Base-by-base conservation (phyloP, 1,140 invertebrate species). In the honey bee (Apis mellifera) region DNA sequence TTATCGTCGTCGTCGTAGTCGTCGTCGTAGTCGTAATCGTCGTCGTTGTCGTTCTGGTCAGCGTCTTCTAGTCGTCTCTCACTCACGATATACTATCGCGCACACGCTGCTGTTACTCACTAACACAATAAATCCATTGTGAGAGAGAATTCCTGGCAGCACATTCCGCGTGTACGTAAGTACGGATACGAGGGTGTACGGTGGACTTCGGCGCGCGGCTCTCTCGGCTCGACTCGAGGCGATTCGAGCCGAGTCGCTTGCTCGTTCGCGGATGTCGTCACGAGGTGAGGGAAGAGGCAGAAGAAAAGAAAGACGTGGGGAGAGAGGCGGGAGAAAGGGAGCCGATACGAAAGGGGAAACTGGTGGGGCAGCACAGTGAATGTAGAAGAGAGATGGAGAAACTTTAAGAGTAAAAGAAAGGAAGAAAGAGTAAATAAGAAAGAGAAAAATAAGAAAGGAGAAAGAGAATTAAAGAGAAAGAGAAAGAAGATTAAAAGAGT, bases 101-200 rank as follows among this genome's bases (percentile, higher is more conserved):
- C 79, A 48, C 86, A 54, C 87, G 81, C 70, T 26, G 83, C 86
- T 80, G 55, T 69, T 57, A 78, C 89, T 92, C 91, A 92, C 92
- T 86, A 91, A 92, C 90, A 93, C 92, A 89, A 91, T 89, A 90
- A 88, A 90, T 89, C 91, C 91, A 93, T 93, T 93, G 92, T 93
- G 90, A 90, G 90, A 66, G 91, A 91, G 90, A 90, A 89, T 92
- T 92, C 90, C 90, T 90, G 88, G 86, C 90, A 86, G 90, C 89
- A 86, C 90, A 90, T 90, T 89, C 90, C 88, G 89, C 85, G 85
- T 83, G 84, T 84, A 86, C 87, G 86, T 85, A 82, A 89, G 82
- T 76, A 87, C 74, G 84, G 55, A 83, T 69, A 79, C 85, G 77
- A 89, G 84, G 83, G 86, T 88, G 87, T 86, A 89, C 85, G 83